Conservation (phyloP, 2,797 vertebrate species). For the Pyrocephalus nanus region DNA sequence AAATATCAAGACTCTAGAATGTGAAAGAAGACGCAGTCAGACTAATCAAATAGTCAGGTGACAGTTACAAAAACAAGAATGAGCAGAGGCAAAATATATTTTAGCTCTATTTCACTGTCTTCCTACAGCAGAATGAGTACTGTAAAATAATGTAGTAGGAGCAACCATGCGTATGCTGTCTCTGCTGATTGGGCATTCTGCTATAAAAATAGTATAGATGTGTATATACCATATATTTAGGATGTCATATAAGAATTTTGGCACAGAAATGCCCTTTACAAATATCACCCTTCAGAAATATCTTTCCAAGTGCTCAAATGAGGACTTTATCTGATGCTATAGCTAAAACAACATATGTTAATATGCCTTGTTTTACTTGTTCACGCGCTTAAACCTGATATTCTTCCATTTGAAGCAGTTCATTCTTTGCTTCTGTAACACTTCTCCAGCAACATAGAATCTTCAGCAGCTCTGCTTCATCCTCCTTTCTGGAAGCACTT, state of each 20-base stretch:
- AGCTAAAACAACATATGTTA: not conserved
- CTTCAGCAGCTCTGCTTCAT: not conserved
- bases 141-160: slow-evolving; percentile 12
- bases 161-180: not conserved
- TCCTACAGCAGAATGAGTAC: not conserved
- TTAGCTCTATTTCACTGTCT: slow-evolving; percentile 18
- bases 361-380: not conserved
- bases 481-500: not conserved
- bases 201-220: not conserved
- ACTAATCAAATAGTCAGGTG: not conserved
- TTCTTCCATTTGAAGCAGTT: not conserved
- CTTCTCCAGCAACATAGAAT: not conserved
- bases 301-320: not conserved
- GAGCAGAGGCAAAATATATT: slow-evolving; percentile 7
- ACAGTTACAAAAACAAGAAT: not conserved
- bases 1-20: not conserved
- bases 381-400: not conserved
- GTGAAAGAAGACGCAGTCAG: not conserved
- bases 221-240: not conserved
- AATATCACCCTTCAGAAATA: not conserved
- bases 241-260: not conserved
- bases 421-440: not conserved
- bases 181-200: not conserved
- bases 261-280: not conserved
- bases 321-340: not conserved